Base-by-base conservation (phyloP, 2,113 vertebrate species). In the Ariopsis seemanni region DNA sequence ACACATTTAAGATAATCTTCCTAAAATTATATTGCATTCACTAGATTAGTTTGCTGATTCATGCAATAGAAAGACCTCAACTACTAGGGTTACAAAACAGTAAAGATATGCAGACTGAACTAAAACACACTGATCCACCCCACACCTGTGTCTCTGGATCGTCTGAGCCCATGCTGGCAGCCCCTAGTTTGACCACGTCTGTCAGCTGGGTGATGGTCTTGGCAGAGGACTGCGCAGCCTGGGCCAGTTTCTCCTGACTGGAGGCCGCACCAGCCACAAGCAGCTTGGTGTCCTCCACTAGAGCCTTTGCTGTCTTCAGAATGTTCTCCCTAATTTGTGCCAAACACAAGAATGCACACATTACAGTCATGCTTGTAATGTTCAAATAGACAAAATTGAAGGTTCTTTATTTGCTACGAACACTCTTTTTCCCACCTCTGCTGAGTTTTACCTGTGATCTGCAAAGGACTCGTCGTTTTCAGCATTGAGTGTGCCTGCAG, bases 261-360 rank as follows among this genome's bases (percentile, higher is more conserved):
- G 98, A 99, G 0, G 98, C 98, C 0, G 98, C 98, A 3, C 98
- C 98, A 0, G 99, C 97, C 53, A 99, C 98, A 86, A 99, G 93
- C 88, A 99, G 92, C 90, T 99, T 99, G 15, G 99, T 99, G 93
- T 99, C 99, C 93, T 99, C 99, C 82, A 99, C 98, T 93, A 99
- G 93, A 57, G 97, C 95, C 94, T 99, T 99, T 91, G 99, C 99
- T 2, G 98, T 99, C 94, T 99, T 99, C 93, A 99, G 93, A 85
- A 99, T 99, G 92, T 97, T 99, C 93, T 99, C 99, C 94, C 99
- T 99, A 93, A 84, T 71, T 89, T 85, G 62, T 52, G 11, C 65
- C 27, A 92, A 87, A 90, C 83, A 89, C 12, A 86, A 27, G 9
- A 86, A 52, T 42, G 27, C 2, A 85, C 69, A 72, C 17, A 65